A percentile compares a stretch with the other conserved stretches of the same genome.
Evolutionary conservation across 2,797 vertebrate genomes (phyloP).

Genomic region (Epinephelus malabaricus): DNA sequence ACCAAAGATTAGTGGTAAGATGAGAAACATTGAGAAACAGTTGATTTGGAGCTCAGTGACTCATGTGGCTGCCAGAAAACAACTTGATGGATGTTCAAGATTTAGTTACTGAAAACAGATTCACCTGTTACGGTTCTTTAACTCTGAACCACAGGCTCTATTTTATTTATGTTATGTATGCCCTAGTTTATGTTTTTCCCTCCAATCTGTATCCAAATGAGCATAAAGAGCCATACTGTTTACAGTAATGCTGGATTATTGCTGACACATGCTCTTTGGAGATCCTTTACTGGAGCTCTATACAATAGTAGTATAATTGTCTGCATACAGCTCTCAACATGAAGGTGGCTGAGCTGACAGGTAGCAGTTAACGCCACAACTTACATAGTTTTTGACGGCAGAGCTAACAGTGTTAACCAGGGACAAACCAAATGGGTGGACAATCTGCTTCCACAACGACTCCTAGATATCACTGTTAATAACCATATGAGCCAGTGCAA

Average conservation of each 20-base stretch:
- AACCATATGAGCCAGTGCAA: too few species aligned
- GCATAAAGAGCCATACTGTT: not conserved
- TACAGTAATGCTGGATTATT: not conserved
- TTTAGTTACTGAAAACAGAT: constrained; percentile 16
- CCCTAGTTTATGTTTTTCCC: not conserved
- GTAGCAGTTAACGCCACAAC: too few species aligned
- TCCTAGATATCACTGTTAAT: too few species aligned
- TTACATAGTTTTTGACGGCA: too few species aligned
- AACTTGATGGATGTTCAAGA: constrained; percentile 30
- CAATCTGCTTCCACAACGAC: too few species aligned
- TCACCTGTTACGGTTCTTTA: constrained; percentile 37
- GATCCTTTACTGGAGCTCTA: too few species aligned
- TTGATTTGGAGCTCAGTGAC: constrained; percentile 29
- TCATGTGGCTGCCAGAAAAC: constrained; percentile 37
- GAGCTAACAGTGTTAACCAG: too few species aligned
- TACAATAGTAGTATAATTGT: too few species aligned
- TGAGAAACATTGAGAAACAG: constrained; percentile 37
- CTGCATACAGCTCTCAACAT: too few species aligned
- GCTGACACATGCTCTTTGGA: not conserved
- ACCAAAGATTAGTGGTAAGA: constrained; percentile 34
- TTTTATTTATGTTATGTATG: not conserved
- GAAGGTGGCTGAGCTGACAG: too few species aligned
- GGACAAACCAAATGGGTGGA: too few species aligned
- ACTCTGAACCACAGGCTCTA: not conserved
- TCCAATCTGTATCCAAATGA: not conserved